These are phyloP conservation scores for Balanococcus diminutus DNA, from an alignment of 2,888 invertebrate species.

Conservation along the genomic window DNA sequence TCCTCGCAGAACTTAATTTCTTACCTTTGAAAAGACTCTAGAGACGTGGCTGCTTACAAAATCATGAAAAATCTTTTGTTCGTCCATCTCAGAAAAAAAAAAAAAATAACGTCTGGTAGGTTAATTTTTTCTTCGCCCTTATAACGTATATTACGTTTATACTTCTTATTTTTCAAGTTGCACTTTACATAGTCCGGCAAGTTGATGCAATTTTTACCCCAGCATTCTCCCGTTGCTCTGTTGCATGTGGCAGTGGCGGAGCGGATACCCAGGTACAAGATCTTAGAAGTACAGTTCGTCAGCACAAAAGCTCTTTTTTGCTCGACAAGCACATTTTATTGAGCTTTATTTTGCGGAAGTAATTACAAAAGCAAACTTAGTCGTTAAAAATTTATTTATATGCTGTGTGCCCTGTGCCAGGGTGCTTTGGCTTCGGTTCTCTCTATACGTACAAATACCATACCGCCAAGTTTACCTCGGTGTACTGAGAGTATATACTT, in stretches of 20 bases:
- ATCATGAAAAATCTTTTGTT: conserved; percentile 23
- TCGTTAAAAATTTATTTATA: conserved; percentile 41
- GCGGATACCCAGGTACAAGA: neutral
- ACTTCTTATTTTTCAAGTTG: conserved; percentile 29
- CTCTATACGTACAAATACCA: too few relatives aligned
- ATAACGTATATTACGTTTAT: conserved; percentile 31
- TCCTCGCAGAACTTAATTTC: neutral
- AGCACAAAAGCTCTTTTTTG: conserved; percentile 15
- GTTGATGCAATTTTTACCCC: neutral
- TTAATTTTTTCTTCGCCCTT: conserved; percentile 14
- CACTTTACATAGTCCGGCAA: neutral
- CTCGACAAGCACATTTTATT: conserved; percentile 2
- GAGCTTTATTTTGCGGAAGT: conserved; percentile 43
- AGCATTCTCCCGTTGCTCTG: neutral
- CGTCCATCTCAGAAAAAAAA: neutral
- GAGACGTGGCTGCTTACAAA: conserved; percentile 23
- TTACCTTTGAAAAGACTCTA: neutral
- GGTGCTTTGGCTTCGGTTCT: neutral
- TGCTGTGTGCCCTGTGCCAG: neutral
- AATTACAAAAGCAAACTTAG: conserved; percentile 41
- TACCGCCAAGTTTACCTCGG: neutral
- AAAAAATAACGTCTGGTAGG: conserved; percentile 17
- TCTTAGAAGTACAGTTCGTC: neutral
- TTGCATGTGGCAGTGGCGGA: neutral
- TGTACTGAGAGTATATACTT: neutral